Evolutionary conservation across 2,113 vertebrate genomes (phyloP).

Genomic region (Clupea harengus): DNA sequence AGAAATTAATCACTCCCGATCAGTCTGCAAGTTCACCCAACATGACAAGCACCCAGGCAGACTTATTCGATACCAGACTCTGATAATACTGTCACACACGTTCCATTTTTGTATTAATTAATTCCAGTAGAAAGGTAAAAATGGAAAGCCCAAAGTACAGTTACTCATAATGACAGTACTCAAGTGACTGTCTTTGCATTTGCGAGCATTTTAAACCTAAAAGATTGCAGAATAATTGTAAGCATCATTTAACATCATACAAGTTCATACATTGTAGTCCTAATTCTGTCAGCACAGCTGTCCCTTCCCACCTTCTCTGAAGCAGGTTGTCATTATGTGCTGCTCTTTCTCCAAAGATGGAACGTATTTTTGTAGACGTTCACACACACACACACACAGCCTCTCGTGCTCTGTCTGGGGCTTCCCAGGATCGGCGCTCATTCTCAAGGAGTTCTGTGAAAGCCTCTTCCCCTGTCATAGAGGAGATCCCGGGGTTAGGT

Average conservation of each 20-base stretch:
- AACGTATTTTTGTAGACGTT: no score
- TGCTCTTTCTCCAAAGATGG: background rate
- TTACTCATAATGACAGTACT: background rate
- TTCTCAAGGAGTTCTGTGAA: background rate
- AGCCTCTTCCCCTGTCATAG: background rate
- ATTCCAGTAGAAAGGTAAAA: background rate
- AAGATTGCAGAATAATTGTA: background rate
- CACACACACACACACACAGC: background rate
- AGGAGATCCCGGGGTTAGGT: background rate
- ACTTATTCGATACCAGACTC: background rate
- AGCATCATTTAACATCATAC: background rate
- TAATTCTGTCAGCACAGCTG: background rate
- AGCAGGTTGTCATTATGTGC: conserved; percentile 31
- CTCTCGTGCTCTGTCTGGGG: background rate
- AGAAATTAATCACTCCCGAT: conserved; percentile 12
- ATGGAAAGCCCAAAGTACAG: background rate
- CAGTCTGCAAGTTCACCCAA: background rate
- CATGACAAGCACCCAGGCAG: background rate
- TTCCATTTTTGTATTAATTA: background rate
- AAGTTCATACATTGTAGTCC: background rate
- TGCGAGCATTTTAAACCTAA: background rate
- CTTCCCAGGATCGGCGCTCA: background rate
- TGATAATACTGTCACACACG: background rate
- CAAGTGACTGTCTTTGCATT: background rate
- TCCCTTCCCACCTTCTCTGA: background rate